phyloP scores from a whole-genome alignment of 2,888 invertebrate species.

The Agrotis segetum region DNA sequence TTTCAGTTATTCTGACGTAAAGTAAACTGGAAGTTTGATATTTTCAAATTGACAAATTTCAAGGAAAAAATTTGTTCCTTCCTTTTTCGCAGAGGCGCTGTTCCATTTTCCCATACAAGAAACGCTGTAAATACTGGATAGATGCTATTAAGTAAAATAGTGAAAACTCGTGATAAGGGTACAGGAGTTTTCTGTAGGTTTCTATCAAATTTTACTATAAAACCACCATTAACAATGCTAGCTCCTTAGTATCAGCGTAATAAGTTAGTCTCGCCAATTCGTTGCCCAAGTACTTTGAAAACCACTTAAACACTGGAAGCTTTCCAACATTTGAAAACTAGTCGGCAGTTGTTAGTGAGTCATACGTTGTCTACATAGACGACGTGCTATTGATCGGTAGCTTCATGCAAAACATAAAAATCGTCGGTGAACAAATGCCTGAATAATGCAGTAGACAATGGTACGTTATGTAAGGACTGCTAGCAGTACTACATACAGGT shows the following conservation, averaged over 20 bases:
- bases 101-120: no score
- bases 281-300: conserved; percentile 25
- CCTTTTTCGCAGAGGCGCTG: no score
- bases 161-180: no score
- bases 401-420: conserved; percentile 51
- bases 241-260: neutral
- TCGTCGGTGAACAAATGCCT: conserved; percentile 32
- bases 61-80: no score
- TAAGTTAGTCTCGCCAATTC: conserved; percentile 12
- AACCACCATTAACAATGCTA: neutral
- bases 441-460: conserved; percentile 54
- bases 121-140: no score
- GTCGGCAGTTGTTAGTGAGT: conserved; percentile 14
- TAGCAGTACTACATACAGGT: conserved; percentile 2
- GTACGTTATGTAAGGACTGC: conserved; percentile 4
- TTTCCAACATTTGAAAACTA: conserved; percentile 42
- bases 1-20: no score
- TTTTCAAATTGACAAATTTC: no score
- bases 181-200: conserved; percentile 6
- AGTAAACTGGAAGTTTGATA: no score
- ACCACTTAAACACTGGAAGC: conserved; percentile 37
- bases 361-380: conserved; percentile 33
- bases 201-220: conserved; percentile 1
- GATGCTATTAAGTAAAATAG: no score
- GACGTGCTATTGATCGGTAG: conserved; percentile 45